phyloP scores from a whole-genome alignment of 2,888 invertebrate genomes.

The Morpho helenor region DNA sequence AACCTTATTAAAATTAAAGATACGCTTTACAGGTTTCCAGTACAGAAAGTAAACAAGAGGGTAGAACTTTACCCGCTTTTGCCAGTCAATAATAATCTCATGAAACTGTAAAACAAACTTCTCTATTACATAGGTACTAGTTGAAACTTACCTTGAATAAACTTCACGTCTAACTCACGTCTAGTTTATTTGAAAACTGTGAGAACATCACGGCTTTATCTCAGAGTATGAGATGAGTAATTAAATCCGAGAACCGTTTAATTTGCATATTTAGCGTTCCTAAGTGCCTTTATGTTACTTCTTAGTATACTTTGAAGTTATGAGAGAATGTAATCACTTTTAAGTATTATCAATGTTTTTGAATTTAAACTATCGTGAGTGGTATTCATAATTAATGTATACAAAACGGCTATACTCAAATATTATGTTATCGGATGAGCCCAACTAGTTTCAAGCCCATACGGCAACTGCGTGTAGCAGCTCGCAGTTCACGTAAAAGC shows the following conservation, averaged over 20 bases:
- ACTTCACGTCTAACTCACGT: constrained; percentile 44
- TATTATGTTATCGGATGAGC: too few species aligned
- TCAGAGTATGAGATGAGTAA: constrained; percentile 36
- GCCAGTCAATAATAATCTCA: constrained; percentile 44
- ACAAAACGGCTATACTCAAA: too few species aligned
- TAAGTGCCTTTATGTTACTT: constrained; percentile 26
- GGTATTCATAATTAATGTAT: too few species aligned
- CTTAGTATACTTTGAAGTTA: background rate
- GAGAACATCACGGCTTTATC: constrained; percentile 58
- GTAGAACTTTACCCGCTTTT: constrained; percentile 25
- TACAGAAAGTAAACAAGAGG: constrained; percentile 19
- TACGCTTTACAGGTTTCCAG: constrained; percentile 6
- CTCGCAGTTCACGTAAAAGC: too few species aligned
- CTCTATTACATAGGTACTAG: constrained; percentile 46
- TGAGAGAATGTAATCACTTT: too few species aligned
- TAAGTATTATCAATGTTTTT: too few species aligned
- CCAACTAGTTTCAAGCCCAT: too few species aligned
- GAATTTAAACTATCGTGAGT: too few species aligned
- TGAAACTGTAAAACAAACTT: constrained; percentile 54
- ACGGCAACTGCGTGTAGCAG: too few species aligned
- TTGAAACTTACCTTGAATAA: constrained; percentile 57
- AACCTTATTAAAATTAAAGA: background rate
- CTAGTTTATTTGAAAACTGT: constrained; percentile 56
- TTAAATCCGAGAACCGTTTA: constrained; percentile 12
- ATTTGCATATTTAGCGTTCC: constrained; percentile 57